Conservation (phyloP, 2,113 vertebrate genomes). For the Sander lucioperca region DNA sequence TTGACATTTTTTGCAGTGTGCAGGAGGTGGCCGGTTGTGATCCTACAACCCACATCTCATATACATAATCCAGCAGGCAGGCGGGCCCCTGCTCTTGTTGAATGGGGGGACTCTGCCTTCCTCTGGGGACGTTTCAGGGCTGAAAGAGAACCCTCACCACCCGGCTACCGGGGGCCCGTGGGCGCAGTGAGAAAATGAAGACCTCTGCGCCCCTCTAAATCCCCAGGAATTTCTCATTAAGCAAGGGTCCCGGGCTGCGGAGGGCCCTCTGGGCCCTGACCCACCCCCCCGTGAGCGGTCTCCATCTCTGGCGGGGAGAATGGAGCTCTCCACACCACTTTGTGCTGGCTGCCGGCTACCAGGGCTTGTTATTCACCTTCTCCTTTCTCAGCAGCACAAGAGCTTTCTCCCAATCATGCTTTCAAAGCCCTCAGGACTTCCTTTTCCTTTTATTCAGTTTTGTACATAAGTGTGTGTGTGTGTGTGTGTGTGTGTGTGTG, state of each 20-base stretch:
- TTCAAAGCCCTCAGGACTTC: conserved; percentile 82
- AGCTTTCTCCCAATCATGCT: conserved; percentile 79
- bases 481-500: conserved; percentile 31
- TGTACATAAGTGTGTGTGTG: conserved; percentile 63
- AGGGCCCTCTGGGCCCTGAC: conserved; percentile 71
- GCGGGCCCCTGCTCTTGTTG: conserved; percentile 67
- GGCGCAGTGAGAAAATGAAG: conserved; percentile 89
- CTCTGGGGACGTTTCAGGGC: conserved; percentile 73
- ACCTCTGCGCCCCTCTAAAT: conserved; percentile 87
- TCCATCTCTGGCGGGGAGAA: conserved; percentile 76
- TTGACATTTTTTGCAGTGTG: conserved; percentile 72
- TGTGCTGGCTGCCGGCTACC: conserved; percentile 75
- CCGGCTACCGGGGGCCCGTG: conserved; percentile 75
- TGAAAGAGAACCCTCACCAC: conserved; percentile 78
- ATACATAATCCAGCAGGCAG: conserved; percentile 83
- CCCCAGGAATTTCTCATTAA: conserved; percentile 89
- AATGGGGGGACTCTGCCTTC: conserved; percentile 76
- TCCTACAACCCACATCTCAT: conserved; percentile 78
- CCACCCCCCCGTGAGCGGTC: conserved; percentile 67
- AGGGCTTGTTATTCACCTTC: conserved; percentile 80
- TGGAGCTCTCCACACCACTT: conserved; percentile 79
- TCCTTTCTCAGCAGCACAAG: conserved; percentile 80
- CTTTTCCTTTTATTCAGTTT: conserved; percentile 79
- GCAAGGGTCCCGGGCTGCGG: conserved; percentile 77
- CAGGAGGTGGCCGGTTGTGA: conserved; percentile 74